Evolutionary conservation across 2,888 invertebrate genomes (phyloP).

Genomic region (Dasysyrphus albostriatus): DNA sequence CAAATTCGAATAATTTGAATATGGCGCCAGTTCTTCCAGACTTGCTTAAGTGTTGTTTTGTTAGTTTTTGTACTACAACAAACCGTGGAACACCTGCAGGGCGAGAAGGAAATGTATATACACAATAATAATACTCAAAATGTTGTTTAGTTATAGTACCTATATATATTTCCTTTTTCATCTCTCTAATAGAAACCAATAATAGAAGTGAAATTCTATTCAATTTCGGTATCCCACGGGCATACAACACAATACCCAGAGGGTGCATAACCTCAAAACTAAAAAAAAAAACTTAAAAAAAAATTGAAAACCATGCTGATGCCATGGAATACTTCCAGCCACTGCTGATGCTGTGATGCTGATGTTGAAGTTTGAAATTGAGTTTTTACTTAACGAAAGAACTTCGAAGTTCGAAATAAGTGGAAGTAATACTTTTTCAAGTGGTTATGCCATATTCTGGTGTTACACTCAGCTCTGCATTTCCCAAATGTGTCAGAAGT

Average conservation of each 20-base stretch:
- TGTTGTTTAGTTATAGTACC: constrained; percentile 47
- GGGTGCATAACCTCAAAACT: constrained; percentile 62
- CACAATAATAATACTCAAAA: constrained; percentile 42
- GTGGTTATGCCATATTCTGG: constrained; percentile 37
- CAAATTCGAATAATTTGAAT: constrained; percentile 52
- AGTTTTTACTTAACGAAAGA: constrained; percentile 36
- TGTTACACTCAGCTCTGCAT: constrained; percentile 19
- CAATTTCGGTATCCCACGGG: constrained; percentile 57
- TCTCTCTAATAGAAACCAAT: constrained; percentile 52
- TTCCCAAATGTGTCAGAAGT: constrained; percentile 32
- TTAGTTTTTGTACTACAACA: constrained; percentile 40
- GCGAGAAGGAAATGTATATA: constrained; percentile 35
- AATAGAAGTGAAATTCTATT: constrained; percentile 59
- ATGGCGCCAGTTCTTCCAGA: constrained; percentile 70
- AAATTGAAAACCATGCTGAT: constrained; percentile 3
- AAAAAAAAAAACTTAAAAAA: constrained; percentile 3
- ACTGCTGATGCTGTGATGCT: constrained; percentile 22
- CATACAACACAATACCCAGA: constrained; percentile 32
- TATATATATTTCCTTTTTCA: constrained; percentile 25
- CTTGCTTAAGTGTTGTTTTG: constrained; percentile 72
- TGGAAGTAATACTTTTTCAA: constrained; percentile 48
- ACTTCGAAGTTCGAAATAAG: constrained; percentile 45
- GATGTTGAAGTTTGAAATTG: constrained; percentile 37
- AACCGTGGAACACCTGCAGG: constrained; percentile 65
- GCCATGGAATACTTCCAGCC: constrained; percentile 10